Percentiles rank a stretch among this genome's conserved stretches.
Evolutionary conservation across 2,888 invertebrate genomes (phyloP).

Genomic region (Limnephilus rhombicus): DNA sequence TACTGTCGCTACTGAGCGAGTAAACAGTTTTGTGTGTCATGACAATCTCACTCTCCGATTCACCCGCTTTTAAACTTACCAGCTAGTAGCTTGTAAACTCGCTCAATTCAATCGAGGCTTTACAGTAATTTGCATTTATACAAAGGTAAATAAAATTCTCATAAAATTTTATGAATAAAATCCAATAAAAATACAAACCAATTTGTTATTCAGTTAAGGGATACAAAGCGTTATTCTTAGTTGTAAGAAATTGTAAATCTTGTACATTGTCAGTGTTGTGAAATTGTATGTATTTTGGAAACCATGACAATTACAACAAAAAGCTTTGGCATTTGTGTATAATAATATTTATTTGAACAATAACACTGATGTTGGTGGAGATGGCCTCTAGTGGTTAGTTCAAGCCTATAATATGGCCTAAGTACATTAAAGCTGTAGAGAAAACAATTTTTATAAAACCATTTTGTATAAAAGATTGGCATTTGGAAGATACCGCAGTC

Average conservation of each 20-base stretch:
- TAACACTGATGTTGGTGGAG: not conserved
- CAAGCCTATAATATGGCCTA: constrained; percentile 46
- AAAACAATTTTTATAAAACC: constrained; percentile 21
- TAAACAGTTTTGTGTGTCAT: no score
- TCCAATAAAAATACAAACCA: constrained; percentile 10
- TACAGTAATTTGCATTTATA: constrained; percentile 17
- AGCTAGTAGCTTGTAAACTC: no score
- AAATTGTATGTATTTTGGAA: constrained; percentile 42
- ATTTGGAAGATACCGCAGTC: constrained; percentile 12
- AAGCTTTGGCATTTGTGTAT: constrained; percentile 22
- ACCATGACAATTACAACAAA: constrained; percentile 42
- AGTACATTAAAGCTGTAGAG: constrained; percentile 41
- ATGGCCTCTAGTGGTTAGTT: not conserved
- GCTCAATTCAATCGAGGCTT: no score
- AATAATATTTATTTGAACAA: constrained; percentile 4
- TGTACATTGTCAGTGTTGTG: constrained; percentile 46
- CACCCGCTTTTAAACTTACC: no score
- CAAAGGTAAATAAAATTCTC: not conserved
- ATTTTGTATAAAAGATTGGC: constrained; percentile 27
- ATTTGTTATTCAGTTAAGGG: constrained; percentile 26
- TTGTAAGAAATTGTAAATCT: constrained; percentile 33
- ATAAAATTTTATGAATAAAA: not conserved
- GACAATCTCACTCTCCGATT: no score
- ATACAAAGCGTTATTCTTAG: constrained; percentile 25
- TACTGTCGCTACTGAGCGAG: no score